Percentiles rank a stretch among this genome's conserved stretches.
Evolutionary conservation across 1,140 invertebrate species (phyloP).

Genomic region (Bombus confusus): DNA sequence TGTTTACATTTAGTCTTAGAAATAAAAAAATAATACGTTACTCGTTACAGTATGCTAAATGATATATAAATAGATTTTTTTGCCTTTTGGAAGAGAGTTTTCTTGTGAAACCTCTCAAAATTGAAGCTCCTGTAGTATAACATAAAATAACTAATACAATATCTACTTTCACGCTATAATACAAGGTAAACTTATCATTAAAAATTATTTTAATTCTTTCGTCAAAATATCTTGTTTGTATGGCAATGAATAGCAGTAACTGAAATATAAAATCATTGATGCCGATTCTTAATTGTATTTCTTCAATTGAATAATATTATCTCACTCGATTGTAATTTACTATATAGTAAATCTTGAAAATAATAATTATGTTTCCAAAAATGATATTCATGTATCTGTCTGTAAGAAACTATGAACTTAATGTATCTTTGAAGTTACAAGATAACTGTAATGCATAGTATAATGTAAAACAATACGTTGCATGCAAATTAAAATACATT

Average conservation of each 20-base stretch:
- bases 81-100: conserved; percentile 41
- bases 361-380: conserved; percentile 19
- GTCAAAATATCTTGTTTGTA: conserved; percentile 25
- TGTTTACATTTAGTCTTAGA: conserved; percentile 39
- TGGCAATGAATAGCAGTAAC: conserved; percentile 42
- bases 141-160: conserved; percentile 14
- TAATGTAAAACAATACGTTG: conserved; percentile 7
- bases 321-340: conserved; percentile 19
- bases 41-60: conserved; percentile 45
- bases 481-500: conserved; percentile 33
- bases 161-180: conserved; percentile 11
- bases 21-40: conserved; percentile 48
- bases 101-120: conserved; percentile 26
- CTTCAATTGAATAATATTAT: conserved; percentile 35
- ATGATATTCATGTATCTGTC: conserved; percentile 29
- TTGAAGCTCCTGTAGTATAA: background rate
- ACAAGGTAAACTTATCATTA: conserved; percentile 21
- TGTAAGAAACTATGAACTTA: conserved; percentile 24
- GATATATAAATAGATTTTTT: conserved; percentile 48
- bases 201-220: conserved; percentile 10
- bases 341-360: conserved; percentile 2
- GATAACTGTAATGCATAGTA: conserved; percentile 9
- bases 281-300: conserved; percentile 62
- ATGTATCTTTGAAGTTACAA: conserved; percentile 8
- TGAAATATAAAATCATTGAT: conserved; percentile 44